A percentile compares a stretch with the other conserved stretches of the same genome.
phyloP scores from a whole-genome alignment of 2,888 invertebrate species.

The Drosophila sordidula region DNA sequence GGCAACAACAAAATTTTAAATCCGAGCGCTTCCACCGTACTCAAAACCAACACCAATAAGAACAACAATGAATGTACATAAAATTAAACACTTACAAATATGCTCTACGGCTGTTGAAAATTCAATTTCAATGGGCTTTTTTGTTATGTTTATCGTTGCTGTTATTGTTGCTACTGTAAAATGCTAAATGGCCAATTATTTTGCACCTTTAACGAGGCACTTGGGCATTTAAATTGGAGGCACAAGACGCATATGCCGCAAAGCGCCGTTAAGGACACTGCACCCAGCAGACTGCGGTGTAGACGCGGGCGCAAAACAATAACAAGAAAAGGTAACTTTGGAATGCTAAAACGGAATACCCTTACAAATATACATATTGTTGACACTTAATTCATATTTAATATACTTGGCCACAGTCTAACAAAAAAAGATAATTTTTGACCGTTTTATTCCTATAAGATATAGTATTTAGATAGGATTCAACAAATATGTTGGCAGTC shows the following conservation, averaged over 20 bases:
- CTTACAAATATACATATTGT: too few species aligned
- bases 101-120: conserved; percentile 8
- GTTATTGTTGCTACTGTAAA: conserved; percentile 40
- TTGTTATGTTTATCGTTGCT: conserved; percentile 8
- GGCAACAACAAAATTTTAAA: conserved; percentile 16
- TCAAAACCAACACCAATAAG: neutral
- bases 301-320: conserved; percentile 21
- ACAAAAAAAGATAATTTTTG: too few species aligned
- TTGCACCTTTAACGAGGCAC: conserved; percentile 54
- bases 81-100: conserved; percentile 32
- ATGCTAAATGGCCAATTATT: conserved; percentile 68
- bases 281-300: conserved; percentile 19
- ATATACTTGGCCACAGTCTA: too few species aligned
- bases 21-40: neutral
- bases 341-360: neutral
- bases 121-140: conserved; percentile 40
- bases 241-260: conserved; percentile 23
- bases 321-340: neutral
- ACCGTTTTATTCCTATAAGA: too few species aligned
- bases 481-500: too few species aligned
- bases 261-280: conserved; percentile 34
- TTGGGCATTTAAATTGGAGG: conserved; percentile 21
- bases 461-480: too few species aligned
- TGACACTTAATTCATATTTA: too few species aligned
- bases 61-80: conserved; percentile 26